A percentile compares a stretch with the other conserved stretches of the same genome.
phyloP scores from a whole-genome alignment of 2,888 invertebrate genomes.

The Agriotes lineatus region DNA sequence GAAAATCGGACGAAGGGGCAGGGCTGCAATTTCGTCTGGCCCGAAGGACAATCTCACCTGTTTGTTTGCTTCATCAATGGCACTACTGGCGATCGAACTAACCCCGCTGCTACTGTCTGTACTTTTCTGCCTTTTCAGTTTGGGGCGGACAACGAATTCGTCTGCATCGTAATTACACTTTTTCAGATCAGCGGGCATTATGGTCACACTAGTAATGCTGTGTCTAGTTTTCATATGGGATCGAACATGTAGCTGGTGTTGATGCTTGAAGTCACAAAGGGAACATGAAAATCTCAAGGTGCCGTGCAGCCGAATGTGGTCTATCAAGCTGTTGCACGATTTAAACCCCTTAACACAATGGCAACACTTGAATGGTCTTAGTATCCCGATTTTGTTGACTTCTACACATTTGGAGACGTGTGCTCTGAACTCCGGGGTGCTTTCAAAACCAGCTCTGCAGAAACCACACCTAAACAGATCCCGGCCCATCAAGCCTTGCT shows the following conservation, averaged over 20 bases:
- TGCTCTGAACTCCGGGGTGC: conserved; percentile 59
- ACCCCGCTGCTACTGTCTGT: not conserved
- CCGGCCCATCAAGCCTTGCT: conserved; percentile 59
- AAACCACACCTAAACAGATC: conserved; percentile 69
- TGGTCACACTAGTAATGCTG: conserved; percentile 61
- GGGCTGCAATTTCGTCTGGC: conserved; percentile 73
- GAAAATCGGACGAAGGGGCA: conserved; percentile 77
- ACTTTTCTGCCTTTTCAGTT: conserved; percentile 37
- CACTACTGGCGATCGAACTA: not conserved
- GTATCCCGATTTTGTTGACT: conserved; percentile 43
- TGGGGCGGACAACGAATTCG: conserved; percentile 67
- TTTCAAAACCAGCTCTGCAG: conserved; percentile 64
- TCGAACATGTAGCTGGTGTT: conserved; percentile 55
- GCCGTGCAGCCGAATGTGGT: conserved; percentile 74
- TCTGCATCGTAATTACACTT: conserved; percentile 66
- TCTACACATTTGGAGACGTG: conserved; percentile 60
- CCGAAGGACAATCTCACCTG: conserved; percentile 62
- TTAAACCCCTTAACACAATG: conserved; percentile 68
- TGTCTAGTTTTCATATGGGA: conserved; percentile 71
- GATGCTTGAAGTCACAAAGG: conserved; percentile 67
- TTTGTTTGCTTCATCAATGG: not conserved
- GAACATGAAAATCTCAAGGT: conserved; percentile 72
- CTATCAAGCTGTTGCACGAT: conserved; percentile 65
- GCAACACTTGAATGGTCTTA: conserved; percentile 65
- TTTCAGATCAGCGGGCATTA: conserved; percentile 66